Evolutionary conservation across 2,888 invertebrate genomes (phyloP).

Genomic region (Neuroscelio doddi): DNA sequence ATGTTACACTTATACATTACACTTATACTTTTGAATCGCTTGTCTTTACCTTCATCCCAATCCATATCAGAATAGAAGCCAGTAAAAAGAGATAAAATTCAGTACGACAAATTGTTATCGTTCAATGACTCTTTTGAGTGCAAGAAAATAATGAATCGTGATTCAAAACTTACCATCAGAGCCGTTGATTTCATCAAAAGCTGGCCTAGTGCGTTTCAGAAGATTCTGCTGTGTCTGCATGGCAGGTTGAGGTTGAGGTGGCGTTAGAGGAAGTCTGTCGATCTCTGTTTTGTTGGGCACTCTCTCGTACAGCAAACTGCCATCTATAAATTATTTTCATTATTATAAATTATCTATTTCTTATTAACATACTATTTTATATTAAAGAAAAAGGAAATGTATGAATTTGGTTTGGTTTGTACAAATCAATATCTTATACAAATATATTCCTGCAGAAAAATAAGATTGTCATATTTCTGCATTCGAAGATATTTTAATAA

Average conservation of each 20-base stretch:
- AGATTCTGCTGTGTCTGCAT: constrained; percentile 72
- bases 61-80: constrained; percentile 78
- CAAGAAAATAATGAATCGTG: neutral
- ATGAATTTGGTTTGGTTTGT: no score
- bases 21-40: constrained; percentile 1
- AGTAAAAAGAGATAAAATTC: constrained; percentile 71
- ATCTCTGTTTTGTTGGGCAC: constrained; percentile 85
- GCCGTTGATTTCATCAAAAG: constrained; percentile 92
- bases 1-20: no score
- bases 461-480: no score
- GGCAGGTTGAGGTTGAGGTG: constrained; percentile 68
- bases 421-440: no score
- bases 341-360: neutral
- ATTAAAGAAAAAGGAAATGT: no score
- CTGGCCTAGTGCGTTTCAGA: constrained; percentile 83
- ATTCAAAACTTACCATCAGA: constrained; percentile 83
- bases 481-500: no score
- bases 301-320: constrained; percentile 89
- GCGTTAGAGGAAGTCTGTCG: constrained; percentile 78
- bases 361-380: no score
- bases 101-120: constrained; percentile 52
- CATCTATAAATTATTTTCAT: constrained; percentile 75
- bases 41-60: constrained; percentile 77
- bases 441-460: no score
- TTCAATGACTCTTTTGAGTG: no score